Evolutionary conservation across 30 jellyfish, hydroid and myxozoan species (phyloP), one percentile per base, ranked within the genome.

Genomic region (Chrysaora quinquecirrha): DNA sequence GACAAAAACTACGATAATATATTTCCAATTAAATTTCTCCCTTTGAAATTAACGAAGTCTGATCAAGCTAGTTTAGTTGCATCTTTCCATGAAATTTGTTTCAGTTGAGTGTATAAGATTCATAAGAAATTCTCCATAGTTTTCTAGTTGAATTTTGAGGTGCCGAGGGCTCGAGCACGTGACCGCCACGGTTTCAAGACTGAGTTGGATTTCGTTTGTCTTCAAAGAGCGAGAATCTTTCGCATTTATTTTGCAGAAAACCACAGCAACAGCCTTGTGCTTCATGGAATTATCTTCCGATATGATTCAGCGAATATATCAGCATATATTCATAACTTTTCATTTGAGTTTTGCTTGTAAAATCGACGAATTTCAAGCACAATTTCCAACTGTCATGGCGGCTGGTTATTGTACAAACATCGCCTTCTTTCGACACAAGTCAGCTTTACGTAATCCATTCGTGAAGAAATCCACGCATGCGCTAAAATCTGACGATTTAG

Each of bases 111-210:
- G 79, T 50, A 31, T 63, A 38, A 38, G 6, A 38, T 38, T 38
- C 19, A 16, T 12, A 9, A 22, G 33, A 82, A 82, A 34, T 47
- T 48, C 64, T 22, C 85, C 72, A 80, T 66, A 22, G 73, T 23
- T 48, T 56, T 78, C 3, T 32, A 29, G 65, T 35, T 54, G 38
- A 24, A n/a, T 70, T 16, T 64, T 63, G 38, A 68, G 31, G 92
- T 82, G 92, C 79, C 38, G 85, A 68, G 89, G 87, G 87, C 87
- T 87, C 89, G 88, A 85, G 95, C 95, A 85, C 95, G 95, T 85
- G 95, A 85, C 95, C 92, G 92, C 92, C 92, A 82, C 92, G 92
- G 92, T 46, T 66, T 82, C 92, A 82, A 79, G 68, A 46, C 62
- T 69, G 82, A 74, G 82, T 64, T 82, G 82, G 68, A 52, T 52